A percentile compares a stretch with the other conserved stretches of the same genome.
Conservation (phyloP, 1,140 invertebrate species). For the Eumeta japonica region DNA sequence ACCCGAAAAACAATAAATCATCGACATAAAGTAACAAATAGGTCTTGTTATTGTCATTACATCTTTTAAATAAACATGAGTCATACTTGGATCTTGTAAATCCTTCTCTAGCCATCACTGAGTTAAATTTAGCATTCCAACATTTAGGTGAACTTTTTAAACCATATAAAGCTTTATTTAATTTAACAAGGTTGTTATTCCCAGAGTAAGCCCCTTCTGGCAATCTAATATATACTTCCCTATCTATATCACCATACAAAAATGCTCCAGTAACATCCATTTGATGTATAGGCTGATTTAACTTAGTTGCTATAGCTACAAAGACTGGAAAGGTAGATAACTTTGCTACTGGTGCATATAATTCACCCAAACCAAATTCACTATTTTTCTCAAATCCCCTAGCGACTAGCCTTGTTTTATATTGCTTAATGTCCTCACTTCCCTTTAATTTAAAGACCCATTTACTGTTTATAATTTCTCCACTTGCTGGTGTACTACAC, state of each 20-base stretch:
- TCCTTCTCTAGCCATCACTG: constrained; percentile 8
- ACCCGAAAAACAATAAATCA: constrained; percentile 27
- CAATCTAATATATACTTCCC: constrained; percentile 17
- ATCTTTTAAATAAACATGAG: constrained; percentile 13
- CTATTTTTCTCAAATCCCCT: constrained; percentile 18
- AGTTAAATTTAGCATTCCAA: constrained; percentile 18
- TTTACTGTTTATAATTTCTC: constrained; percentile 14
- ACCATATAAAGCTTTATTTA: constrained; percentile 20
- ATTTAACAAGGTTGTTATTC: constrained; percentile 12
- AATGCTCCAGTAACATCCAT: constrained; percentile 27
- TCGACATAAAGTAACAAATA: constrained; percentile 37
- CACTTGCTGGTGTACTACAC: constrained; percentile 7
- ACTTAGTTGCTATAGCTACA: constrained; percentile 17
- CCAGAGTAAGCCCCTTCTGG: constrained; percentile 13
- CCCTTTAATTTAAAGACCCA: constrained; percentile 20
- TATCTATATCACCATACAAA: constrained; percentile 20
- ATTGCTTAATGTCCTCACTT: constrained; percentile 8
- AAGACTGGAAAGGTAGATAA: constrained; percentile 17
- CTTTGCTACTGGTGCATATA: constrained; percentile 19
- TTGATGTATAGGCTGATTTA: constrained; percentile 19
- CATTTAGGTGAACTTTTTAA: constrained; percentile 17
- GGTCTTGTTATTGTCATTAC: constrained; percentile 8
- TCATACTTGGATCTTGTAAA: constrained; percentile 13
- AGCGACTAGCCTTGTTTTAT: constrained; percentile 19
- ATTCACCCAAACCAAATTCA: constrained; percentile 6